Evolutionary conservation across 64 coral and sea anemone species (phyloP).

Genomic region (Montipora foliosa): DNA sequence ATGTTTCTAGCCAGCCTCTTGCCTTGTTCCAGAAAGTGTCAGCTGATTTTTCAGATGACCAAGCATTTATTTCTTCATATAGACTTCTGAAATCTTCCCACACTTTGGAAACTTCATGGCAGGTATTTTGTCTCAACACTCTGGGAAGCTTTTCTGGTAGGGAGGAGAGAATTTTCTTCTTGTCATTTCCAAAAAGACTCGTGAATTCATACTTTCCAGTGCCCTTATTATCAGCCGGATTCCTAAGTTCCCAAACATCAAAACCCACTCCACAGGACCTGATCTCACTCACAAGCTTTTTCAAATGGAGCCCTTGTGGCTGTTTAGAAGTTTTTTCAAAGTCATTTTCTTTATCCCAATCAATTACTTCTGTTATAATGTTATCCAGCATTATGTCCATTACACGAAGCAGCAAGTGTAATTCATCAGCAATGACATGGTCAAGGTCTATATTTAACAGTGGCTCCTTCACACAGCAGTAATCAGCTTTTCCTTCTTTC

Average conservation of each 20-base stretch:
- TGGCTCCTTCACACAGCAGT: constrained; percentile 29
- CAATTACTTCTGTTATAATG: constrained; percentile 6
- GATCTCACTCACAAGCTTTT: constrained; percentile 12
- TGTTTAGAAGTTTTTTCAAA: constrained; percentile 6
- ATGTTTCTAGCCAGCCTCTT: too few species aligned
- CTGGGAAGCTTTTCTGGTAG: too few species aligned
- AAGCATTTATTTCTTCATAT: too few species aligned
- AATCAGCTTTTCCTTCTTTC: constrained; percentile 28
- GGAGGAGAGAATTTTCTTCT: neutral
- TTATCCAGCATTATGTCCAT: constrained; percentile 13
- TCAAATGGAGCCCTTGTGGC: constrained; percentile 6
- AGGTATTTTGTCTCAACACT: too few species aligned
- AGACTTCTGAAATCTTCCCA: too few species aligned
- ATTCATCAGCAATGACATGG: constrained; percentile 30
- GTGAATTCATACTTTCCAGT: constrained; percentile 36
- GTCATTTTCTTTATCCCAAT: constrained; percentile 40
- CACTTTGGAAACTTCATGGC: too few species aligned
- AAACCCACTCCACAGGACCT: constrained; percentile 47
- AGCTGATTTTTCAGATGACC: too few species aligned
- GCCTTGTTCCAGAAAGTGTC: too few species aligned
- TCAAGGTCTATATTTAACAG: constrained; percentile 7
- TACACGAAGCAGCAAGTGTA: constrained; percentile 13
- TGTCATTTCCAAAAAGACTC: constrained; percentile 52
- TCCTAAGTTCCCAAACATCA: constrained; percentile 42
- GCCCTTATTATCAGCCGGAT: constrained; percentile 45